Base-by-base conservation (phyloP, 2,113 vertebrate genomes). In the Tauraco erythrolophus region DNA sequence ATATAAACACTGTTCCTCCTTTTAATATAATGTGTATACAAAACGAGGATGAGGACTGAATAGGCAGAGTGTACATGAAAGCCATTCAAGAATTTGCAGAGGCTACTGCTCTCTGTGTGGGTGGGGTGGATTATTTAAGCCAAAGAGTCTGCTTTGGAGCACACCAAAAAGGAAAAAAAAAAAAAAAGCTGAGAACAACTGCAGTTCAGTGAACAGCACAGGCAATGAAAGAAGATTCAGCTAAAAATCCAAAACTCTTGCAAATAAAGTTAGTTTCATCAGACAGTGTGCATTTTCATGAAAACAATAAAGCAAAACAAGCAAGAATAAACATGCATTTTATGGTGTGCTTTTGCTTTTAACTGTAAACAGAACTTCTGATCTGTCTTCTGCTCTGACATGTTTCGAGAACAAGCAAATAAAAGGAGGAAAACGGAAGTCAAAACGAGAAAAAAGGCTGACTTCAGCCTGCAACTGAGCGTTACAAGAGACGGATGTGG, bases 381-480 rank as follows among this genome's bases (percentile, higher is more conserved):
- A 88, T 39, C 53, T 65, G 64, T 69, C 43, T 80, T 51, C 77
- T 96, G 75, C 76, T 89, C 68, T 71, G 57, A 83, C 61, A 91
- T 24, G 27, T 65, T 17, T 13, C 6, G 8, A 88, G 65, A 92
- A 39, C 1, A 2, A 87, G 72, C 75, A 65, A 93, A 95, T 56
- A 76, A 92, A 94, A 84, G 84, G 61, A 76, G 68, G 33, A 82
- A 79, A 94, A 80, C 10, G 14, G 85, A 95, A 97, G 81, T 61
- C 48, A 86, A 81, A 83, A 79, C 39, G 64, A 79, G 83, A 84
- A 91, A 76, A 79, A 43, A 79, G 54, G 80, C 90, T 88, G 86
- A 48, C 46, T 64, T 21, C 54, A 96, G 79, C 72, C 86, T 80
- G 56, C 78, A 89, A 43, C 71, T 22, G 37, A 78, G 71, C 11